Evolutionary conservation across 2,113 vertebrate species (phyloP).

Genomic region (Prunella himalayana): DNA sequence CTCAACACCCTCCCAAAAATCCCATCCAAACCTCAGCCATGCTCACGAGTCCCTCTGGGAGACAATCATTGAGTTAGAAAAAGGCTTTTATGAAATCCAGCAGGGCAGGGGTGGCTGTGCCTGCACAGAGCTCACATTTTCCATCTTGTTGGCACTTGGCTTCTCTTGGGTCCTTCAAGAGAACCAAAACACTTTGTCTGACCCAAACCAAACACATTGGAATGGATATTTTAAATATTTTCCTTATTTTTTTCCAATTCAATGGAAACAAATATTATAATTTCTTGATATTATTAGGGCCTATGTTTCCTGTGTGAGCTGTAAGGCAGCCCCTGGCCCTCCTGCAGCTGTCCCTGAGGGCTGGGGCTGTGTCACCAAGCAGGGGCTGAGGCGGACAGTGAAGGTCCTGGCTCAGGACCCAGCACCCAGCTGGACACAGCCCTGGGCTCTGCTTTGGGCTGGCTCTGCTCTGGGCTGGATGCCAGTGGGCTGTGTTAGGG

Average conservation of each 20-base stretch:
- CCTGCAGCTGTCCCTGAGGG: not conserved
- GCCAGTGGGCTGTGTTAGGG: not conserved
- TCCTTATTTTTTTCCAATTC: not conserved
- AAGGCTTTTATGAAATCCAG: accelerated
- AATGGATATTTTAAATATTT: not conserved
- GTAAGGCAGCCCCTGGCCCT: not conserved
- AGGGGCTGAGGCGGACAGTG: accelerated
- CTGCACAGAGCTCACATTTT: accelerated
- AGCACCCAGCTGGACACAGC: not conserved
- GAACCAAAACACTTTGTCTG: not conserved
- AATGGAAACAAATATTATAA: not conserved
- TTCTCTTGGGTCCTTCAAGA: not conserved
- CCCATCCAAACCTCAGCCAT: not conserved
- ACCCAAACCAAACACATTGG: not conserved
- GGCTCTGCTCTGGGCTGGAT: not conserved
- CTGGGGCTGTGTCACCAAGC: accelerated
- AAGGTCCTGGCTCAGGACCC: not conserved
- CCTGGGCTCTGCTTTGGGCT: not conserved
- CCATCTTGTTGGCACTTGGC: not conserved
- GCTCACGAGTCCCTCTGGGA: no score
- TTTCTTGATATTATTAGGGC: not conserved
- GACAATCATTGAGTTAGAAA: accelerated
- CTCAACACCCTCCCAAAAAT: accelerated
- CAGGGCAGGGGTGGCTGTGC: accelerated
- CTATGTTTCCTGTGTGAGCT: not conserved